Base-by-base conservation (phyloP, 2,888 invertebrate genomes). In the Pandemis cinnamomeana region DNA sequence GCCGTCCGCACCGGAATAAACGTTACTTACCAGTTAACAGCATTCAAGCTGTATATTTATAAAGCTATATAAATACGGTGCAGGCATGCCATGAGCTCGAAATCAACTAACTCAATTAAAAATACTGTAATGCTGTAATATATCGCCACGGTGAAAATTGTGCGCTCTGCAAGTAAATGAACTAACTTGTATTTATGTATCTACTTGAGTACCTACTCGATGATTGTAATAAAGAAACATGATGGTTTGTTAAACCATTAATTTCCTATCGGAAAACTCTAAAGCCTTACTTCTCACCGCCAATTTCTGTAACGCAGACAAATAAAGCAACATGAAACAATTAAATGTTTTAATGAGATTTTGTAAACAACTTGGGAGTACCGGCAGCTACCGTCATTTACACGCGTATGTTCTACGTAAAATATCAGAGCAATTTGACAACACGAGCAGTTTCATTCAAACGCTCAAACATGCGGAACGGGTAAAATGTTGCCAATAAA, bases 401-500 rank as follows among this genome's bases (percentile, higher is more conserved):
- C 64, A 71, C 72, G 70, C 48, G 73, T 70, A n/a, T 15, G 70
- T 42, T 60, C 42, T 51, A 15, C 60, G 66, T 74, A 66, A 67
- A 74, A 74, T 70, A 70, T 62, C 73, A 74, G 46, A 60, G 87
- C 88, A 89, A 91, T 90, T 90, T 90, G 90, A 90, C 90, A 90
- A 88, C 87, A 86, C 86, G 86, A 27, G 48, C 72, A 76, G 61
- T 78, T 76, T 72, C 71, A 73, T 71, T 71, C 73, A 73, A 76
- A 75, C 69, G 75, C 83, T 87, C 86, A 88, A 91, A 90, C 91
- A 90, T 87, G 90, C 87, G 88, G 87, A 88, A 87, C 90, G 87
- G 89, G 91, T 92, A 90, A 91, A 91, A 92, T 91, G 91, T 91
- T 89, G 87, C 89, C 90, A 89, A 91, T 91, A 91, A 91, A 91